Percentiles rank a stretch among this genome's conserved stretches.
Evolutionary conservation across 2,113 vertebrate genomes (phyloP).

Genomic region (Drymodes brunneopygia): DNA sequence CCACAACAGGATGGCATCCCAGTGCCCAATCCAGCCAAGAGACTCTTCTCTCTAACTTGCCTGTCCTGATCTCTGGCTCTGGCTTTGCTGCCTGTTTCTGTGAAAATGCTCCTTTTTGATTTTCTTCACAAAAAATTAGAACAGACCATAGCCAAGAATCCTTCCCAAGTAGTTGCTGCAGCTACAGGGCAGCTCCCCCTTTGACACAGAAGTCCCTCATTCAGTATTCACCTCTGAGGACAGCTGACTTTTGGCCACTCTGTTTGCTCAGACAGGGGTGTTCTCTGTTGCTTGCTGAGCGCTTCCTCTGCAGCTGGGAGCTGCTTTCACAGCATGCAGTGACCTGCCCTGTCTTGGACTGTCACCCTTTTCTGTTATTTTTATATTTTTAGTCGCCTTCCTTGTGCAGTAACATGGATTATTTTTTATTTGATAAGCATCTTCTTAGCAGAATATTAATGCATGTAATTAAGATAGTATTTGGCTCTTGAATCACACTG

Average conservation of each 20-base stretch:
- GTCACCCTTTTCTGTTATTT: background rate
- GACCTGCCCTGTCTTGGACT: background rate
- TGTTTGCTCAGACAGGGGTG: background rate
- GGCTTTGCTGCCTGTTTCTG: background rate
- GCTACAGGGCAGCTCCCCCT: background rate
- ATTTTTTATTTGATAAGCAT: background rate
- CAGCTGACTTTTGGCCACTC: background rate
- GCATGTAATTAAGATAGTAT: constrained; percentile 35
- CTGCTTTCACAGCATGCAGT: background rate
- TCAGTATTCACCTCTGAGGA: background rate
- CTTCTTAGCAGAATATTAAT: constrained; percentile 41
- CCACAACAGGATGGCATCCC: background rate
- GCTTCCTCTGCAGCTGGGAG: constrained; percentile 9
- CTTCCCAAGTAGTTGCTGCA: background rate
- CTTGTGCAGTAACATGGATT: background rate
- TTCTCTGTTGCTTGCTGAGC: rapidly evolving
- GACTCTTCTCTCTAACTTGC: background rate
- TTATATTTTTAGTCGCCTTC: background rate
- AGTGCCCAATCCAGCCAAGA: background rate
- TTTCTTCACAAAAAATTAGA: background rate
- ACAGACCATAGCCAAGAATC: background rate
- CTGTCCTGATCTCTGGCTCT: rapidly evolving
- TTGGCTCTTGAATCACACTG: constrained; percentile 9
- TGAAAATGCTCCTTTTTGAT: background rate
- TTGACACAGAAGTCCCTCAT: background rate